phyloP scores from a whole-genome alignment of 1,140 invertebrate genomes.

The Drosophila micromelanica region DNA sequence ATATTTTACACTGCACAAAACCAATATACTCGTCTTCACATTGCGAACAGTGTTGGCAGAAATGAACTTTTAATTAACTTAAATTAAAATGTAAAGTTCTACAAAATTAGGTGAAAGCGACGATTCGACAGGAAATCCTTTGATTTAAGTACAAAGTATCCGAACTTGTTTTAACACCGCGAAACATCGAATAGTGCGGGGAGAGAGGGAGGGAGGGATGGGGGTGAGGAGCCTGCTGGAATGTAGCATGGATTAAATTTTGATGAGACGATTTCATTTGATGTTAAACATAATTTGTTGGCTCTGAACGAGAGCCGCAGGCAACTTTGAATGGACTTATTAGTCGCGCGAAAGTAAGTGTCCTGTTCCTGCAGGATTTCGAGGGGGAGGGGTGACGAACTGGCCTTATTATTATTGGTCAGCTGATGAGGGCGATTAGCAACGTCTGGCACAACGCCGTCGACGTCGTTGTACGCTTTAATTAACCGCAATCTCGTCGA shows the following conservation, averaged over 20 bases:
- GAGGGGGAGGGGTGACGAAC: too few species aligned
- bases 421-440: slow-evolving; percentile 37
- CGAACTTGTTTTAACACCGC: too few species aligned
- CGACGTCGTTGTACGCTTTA: slow-evolving; percentile 2
- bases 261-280: slow-evolving; percentile 10
- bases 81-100: not conserved
- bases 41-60: too few species aligned
- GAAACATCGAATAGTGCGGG: too few species aligned
- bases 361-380: not conserved
- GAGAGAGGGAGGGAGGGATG: not conserved
- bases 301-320: slow-evolving; percentile 16
- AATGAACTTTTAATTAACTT: not conserved
- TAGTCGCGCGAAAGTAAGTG: slow-evolving; percentile 23
- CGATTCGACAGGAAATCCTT: not conserved
- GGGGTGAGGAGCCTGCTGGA: not conserved
- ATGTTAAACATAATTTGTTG: slow-evolving; percentile 33
- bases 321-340: slow-evolving; percentile 40
- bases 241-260: too few species aligned
- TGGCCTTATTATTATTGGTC: slow-evolving; percentile 13
- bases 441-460: slow-evolving; percentile 8
- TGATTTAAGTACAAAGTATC: not conserved
- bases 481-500: slow-evolving; percentile 46
- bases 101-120: not conserved
- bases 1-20: too few species aligned
- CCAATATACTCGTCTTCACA: too few species aligned